These are phyloP conservation scores for Erythrolamprus reginae DNA, from an alignment of 2,113 vertebrate species.

Conservation along the genomic window DNA sequence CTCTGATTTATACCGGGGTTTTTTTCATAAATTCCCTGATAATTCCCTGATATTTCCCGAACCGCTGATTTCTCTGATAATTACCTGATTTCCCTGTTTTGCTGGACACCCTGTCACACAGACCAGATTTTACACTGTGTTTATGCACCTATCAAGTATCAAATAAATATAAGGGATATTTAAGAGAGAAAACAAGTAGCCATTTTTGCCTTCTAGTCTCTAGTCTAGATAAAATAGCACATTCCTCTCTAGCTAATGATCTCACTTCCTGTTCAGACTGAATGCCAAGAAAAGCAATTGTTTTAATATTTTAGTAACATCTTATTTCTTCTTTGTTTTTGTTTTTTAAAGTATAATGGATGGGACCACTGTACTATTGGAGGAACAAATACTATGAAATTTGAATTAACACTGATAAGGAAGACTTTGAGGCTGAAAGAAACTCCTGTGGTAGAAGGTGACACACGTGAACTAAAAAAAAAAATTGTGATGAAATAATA, in stretches of 20 bases:
- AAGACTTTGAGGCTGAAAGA: neutral
- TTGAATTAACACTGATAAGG: neutral
- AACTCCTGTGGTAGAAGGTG: neutral
- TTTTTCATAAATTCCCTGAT: too few species aligned
- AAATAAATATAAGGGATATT: conserved; percentile 12
- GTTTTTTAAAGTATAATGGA: neutral
- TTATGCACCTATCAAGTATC: neutral
- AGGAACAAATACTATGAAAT: neutral
- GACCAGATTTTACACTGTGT: conserved; percentile 6
- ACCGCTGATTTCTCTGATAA: too few species aligned
- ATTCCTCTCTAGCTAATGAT: too few species aligned
- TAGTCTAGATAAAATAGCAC: neutral
- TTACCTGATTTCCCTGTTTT: too few species aligned
- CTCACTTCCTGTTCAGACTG: neutral
- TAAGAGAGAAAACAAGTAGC: neutral
- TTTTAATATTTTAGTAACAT: neutral
- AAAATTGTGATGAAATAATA: neutral
- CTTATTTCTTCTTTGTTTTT: neutral
- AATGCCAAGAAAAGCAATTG: neutral
- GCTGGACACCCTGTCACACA: too few species aligned
- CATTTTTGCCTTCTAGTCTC: neutral
- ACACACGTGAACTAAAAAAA: neutral
- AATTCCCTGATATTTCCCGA: too few species aligned
- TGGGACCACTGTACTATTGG: neutral
- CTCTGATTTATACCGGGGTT: too few species aligned